phyloP scores from a whole-genome alignment of 2,113 vertebrate genomes.

The Zootoca vivipara region DNA sequence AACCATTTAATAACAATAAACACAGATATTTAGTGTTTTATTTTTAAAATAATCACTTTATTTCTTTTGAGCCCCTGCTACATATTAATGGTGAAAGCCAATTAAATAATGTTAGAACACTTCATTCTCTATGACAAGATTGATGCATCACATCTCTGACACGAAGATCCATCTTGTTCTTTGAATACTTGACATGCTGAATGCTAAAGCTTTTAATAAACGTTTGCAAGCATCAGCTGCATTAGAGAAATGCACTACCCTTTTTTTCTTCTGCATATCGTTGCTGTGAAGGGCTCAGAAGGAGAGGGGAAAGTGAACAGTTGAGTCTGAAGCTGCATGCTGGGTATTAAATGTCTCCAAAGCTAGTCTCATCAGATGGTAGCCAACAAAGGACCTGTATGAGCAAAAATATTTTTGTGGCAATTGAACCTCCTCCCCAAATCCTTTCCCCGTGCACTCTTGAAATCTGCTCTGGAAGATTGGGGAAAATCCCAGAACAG shows the following conservation, averaged over 20 bases:
- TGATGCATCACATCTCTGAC: background rate
- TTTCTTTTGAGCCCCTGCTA: background rate
- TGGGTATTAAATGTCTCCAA: background rate
- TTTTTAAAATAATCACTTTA: background rate
- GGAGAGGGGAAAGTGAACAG: background rate
- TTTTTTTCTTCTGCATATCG: background rate
- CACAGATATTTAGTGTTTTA: background rate
- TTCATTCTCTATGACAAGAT: background rate
- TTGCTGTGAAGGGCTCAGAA: background rate
- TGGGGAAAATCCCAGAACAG: too few species aligned
- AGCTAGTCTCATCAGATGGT: background rate
- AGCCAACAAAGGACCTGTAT: too few species aligned
- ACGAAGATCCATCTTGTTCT: constrained; percentile 17
- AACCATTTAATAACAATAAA: background rate
- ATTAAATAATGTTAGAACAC: background rate
- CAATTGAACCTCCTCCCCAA: too few species aligned
- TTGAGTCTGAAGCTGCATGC: background rate
- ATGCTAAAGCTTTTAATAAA: background rate
- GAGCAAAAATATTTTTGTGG: too few species aligned
- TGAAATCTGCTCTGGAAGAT: too few species aligned
- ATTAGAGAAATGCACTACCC: background rate
- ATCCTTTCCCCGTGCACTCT: too few species aligned
- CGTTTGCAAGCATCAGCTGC: background rate
- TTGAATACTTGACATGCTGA: background rate
- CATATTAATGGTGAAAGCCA: background rate